Base-by-base conservation (phyloP, 2,113 vertebrate species). In the Tragelaphus scriptus region DNA sequence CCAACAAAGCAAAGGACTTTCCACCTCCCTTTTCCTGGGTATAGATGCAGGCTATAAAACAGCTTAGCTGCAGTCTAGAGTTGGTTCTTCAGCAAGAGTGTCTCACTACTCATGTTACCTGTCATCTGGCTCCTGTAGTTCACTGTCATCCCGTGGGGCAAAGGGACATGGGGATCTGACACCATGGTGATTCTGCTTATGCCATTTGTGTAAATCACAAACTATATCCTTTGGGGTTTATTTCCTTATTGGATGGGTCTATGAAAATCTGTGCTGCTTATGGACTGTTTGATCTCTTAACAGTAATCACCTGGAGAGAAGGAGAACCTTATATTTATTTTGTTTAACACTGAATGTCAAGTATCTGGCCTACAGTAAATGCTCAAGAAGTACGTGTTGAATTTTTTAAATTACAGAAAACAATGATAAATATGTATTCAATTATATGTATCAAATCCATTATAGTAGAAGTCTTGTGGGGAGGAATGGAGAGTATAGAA, bases 241-340 rank as follows among this genome's bases (percentile, higher is more conserved):
- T 97, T 95, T 96, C 68, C 51, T 96, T 97, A 68, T 53, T 84
- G 30, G 28, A 90, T 93, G 58, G 82, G 88, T 86, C 26, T 94
- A n/a, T 94, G 30, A 88, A 96, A 85, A 40, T 82, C 51, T 95
- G 23, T 32, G 49, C 32, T 88, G n/a, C 59, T 92, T 91, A 51
- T 90, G 79, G 26, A 77, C 44, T 87, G 81, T 53, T 96, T 94
- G 16, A 80, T 61, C 40, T 94, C 28, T 95, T 92, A 77, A 92
- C 11, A 95, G 25, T 65, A 87, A 95, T 21, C 30, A 75, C 32
- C 16, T 59, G 40, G 23, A 80, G 36, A 97, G 55, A 61, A 95
- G 55, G 16, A 93, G 51, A 95, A 84, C 9, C 11, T 47, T 77
- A 56, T 65, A 56, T 75, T 75, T 95, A 63, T 90, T 97, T 95